These are phyloP conservation scores for Oryzias sinensis DNA, from an alignment of 2,797 vertebrate genomes.

Conservation along the genomic window DNA sequence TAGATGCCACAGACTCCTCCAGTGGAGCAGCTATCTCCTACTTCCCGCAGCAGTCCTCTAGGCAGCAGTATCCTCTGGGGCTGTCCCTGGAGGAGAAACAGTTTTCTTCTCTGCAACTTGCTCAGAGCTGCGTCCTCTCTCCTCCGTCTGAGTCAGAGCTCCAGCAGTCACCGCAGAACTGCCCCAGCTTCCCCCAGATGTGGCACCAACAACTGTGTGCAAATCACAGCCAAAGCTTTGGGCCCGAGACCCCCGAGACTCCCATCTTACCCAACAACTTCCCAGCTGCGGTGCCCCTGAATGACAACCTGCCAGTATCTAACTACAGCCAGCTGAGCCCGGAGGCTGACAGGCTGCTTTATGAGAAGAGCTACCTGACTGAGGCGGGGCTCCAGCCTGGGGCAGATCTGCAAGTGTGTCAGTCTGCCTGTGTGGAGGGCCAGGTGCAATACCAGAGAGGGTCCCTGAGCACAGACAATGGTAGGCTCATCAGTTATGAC, in stretches of 20 bases:
- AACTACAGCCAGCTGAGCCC: constrained; percentile 87
- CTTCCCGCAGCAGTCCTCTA: constrained; percentile 86
- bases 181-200: constrained; percentile 83
- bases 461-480: constrained; percentile 90
- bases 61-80: constrained; percentile 84
- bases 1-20: constrained; percentile 96
- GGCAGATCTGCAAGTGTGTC: constrained; percentile 91
- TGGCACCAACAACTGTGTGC: constrained; percentile 84
- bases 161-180: constrained; percentile 91
- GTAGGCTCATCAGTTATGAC: constrained; percentile 96
- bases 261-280: constrained; percentile 84
- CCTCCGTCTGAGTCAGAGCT: constrained; percentile 93
- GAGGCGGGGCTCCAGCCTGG: constrained; percentile 85
- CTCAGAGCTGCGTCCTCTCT: constrained; percentile 92
- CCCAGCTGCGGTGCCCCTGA: constrained; percentile 72
- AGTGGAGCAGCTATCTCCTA: constrained; percentile 85
- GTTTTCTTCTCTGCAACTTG: constrained; percentile 88
- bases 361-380: constrained; percentile 90
- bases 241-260: constrained; percentile 82
- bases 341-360: constrained; percentile 87
- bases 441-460: constrained; percentile 95
- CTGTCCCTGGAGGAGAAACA: constrained; percentile 87
- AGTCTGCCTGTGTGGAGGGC: constrained; percentile 88
- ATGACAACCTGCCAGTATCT: constrained; percentile 83
- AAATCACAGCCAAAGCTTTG: constrained; percentile 78